Conservation (phyloP, 2,888 invertebrate species). For the Xestia rhomboidea region DNA sequence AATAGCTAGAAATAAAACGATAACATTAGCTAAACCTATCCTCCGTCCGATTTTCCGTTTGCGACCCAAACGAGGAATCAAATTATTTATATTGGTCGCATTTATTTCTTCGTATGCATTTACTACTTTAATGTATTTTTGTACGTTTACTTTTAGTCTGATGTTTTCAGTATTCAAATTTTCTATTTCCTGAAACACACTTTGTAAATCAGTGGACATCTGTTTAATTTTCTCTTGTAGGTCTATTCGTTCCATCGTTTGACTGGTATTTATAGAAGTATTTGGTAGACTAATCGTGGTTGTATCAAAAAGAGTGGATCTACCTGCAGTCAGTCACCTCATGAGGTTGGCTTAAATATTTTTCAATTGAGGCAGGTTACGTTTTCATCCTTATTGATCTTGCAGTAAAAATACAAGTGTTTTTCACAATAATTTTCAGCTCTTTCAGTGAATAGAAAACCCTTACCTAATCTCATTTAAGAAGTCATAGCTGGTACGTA, state of each 20-base stretch:
- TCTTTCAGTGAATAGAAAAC: background rate
- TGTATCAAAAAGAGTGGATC: background rate
- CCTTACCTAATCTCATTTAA: background rate
- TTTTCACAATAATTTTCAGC: background rate
- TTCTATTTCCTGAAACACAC: too few relatives aligned
- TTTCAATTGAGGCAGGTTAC: background rate
- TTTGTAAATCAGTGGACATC: background rate
- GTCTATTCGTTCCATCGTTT: too few relatives aligned
- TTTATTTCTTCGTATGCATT: background rate
- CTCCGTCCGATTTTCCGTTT: background rate
- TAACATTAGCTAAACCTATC: background rate
- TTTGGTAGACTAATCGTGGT: background rate
- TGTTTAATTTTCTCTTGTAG: background rate
- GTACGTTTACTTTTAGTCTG: too few relatives aligned
- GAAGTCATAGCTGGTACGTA: background rate
- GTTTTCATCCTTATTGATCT: background rate
- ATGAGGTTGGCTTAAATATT: background rate
- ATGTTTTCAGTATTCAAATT: too few relatives aligned
- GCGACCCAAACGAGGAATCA: background rate
- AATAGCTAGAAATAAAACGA: background rate
- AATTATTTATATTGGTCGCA: background rate
- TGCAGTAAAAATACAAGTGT: background rate
- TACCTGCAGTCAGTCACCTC: background rate
- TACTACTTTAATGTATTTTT: background rate
- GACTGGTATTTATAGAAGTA: background rate